Conservation (phyloP, 1,140 invertebrate genomes). For the Pseudachorutes palmiensis region DNA sequence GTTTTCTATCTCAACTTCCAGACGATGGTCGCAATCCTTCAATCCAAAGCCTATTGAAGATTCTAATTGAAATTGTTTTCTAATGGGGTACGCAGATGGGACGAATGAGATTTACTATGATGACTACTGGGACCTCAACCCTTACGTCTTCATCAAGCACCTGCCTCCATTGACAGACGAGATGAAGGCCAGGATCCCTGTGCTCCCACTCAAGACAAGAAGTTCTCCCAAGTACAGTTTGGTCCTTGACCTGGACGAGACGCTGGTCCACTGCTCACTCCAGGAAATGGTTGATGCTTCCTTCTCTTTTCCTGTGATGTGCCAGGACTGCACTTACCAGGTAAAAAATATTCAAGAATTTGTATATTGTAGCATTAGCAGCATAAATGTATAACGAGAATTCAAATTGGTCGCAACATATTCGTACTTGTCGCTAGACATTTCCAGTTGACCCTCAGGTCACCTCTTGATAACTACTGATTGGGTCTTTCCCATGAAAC, state of each 20-base stretch:
- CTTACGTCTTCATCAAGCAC: constrained; percentile 84
- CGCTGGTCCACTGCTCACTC: constrained; percentile 88
- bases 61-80: neutral
- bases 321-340: constrained; percentile 81
- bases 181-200: constrained; percentile 74
- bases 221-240: constrained; percentile 89
- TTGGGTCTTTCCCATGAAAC: no score
- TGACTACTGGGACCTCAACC: constrained; percentile 75
- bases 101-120: constrained; percentile 48
- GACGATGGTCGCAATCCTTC: no score
- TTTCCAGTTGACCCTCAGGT: no score
- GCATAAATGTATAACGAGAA: no score
- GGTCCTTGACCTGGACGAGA: constrained; percentile 86
- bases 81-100: constrained; percentile 44
- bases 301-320: constrained; percentile 87
- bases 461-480: no score
- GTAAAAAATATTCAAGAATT: constrained; percentile 17
- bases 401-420: no score
- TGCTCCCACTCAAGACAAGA: constrained; percentile 82
- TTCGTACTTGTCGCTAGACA: no score
- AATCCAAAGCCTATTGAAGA: no score
- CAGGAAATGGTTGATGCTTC: constrained; percentile 84
- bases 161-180: constrained; percentile 80
- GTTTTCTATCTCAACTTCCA: no score
- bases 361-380: neutral